Evolutionary conservation across 2,113 vertebrate genomes (phyloP), one percentile per base, ranked within the genome.

Genomic region (Platycercus adscitus): DNA sequence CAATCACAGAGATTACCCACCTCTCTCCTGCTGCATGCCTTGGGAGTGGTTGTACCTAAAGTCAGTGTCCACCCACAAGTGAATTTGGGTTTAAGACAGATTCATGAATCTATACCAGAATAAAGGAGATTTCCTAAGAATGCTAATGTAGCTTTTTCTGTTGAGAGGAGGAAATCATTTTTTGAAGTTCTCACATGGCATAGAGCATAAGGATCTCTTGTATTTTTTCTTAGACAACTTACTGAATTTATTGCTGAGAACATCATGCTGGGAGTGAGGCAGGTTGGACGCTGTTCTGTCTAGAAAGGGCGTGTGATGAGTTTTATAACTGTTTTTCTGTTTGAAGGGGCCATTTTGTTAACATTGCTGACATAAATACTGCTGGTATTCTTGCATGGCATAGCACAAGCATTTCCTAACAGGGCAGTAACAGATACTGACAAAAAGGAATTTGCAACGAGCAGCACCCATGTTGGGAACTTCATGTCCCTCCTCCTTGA

Each of bases 1-100:
- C 9, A 35, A 2, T 8, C n/a, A 1, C 41, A 4, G 26, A 3
- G 56, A 7, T 26, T 21, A 23, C 49, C 25, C 53, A 23, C 44
- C 24, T 69, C n/a, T 23, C 43, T 43, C 47, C 79, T 35, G 70
- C 35, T 78, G 47, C 2, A 0, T 2, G 19, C 20, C 72, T 10
- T 2, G 5, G 3, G 37, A 17, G 23, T 1, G 4, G 2, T 17
- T n/a, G 11, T 3, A 11, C 41, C n/a, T 44, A 11, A 37, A 28
- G 7, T 11, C 64, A 10, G 2, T 0, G 5, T 6, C 18, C 56
- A 24, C 5, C 71, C 63, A 9, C 0, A 6, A 13, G 6, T 31
- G 19, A n/a, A 21, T 21, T 63, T 11, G 4, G 55, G 5, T 17
- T 55, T 70, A 33, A 47, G 5, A 11, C 2, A 2, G 3, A 16